A percentile compares a stretch with the other conserved stretches of the same genome.
phyloP scores from a whole-genome alignment of 2,113 vertebrate species.

The Pangasianodon gigas region DNA sequence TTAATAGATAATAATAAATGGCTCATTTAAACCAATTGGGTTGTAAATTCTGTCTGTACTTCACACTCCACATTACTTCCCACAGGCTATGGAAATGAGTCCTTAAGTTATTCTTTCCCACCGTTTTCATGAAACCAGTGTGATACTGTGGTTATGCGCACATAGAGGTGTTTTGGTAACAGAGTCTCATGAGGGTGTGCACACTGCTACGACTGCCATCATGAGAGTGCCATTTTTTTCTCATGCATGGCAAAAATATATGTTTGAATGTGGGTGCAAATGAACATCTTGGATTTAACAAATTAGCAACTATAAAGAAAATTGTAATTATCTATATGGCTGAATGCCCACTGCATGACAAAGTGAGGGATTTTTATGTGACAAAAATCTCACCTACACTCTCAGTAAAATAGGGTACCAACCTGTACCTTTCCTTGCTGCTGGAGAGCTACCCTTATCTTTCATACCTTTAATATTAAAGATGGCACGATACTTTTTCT shows the following conservation, averaged over 20 bases:
- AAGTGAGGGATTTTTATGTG: neutral
- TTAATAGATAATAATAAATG: neutral
- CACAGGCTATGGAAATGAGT: neutral
- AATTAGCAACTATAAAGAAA: neutral
- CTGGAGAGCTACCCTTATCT: neutral
- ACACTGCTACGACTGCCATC: neutral
- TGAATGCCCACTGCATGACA: neutral
- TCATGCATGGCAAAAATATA: constrained; percentile 15
- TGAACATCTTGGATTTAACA: neutral
- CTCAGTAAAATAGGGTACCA: neutral
- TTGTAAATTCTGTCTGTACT: neutral
- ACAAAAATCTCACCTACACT: neutral
- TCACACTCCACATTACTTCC: neutral
- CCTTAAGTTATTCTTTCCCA: neutral
- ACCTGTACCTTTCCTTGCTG: neutral
- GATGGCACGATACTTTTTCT: neutral
- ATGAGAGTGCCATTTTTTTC: neutral
- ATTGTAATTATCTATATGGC: neutral
- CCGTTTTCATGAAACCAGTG: neutral
- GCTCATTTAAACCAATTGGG: neutral
- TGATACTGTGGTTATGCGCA: neutral
- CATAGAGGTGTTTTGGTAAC: constrained; percentile 30
- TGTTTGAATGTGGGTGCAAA: neutral
- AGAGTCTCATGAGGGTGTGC: constrained; percentile 17
- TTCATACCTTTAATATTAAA: neutral